phyloP scores from a whole-genome alignment of 2,113 vertebrate genomes.

The Ifrita kowaldi region DNA sequence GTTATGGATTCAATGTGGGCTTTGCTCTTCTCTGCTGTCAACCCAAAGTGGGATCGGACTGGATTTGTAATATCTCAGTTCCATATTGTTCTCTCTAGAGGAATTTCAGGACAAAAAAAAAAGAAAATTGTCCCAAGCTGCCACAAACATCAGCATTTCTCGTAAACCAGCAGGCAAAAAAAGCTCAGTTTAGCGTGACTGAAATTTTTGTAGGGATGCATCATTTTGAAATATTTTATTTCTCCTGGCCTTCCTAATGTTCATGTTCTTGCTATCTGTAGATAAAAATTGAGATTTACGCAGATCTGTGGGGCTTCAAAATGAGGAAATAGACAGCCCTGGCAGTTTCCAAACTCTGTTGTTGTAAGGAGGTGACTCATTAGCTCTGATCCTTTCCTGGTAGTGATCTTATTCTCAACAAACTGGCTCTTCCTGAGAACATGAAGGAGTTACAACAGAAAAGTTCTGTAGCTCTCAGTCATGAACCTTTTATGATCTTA shows the following conservation, averaged over 20 bases:
- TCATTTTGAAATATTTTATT: not conserved
- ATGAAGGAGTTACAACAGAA: not conserved
- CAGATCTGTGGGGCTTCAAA: not conserved
- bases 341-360: not conserved
- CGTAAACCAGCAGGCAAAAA: not conserved
- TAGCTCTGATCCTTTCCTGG: not conserved
- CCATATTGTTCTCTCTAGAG: not conserved
- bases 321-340: fast-evolving
- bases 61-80: not conserved
- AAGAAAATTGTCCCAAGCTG: not conserved
- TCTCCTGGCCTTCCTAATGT: not conserved
- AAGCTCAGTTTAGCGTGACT: fast-evolving
- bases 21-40: not conserved
- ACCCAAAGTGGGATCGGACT: not conserved
- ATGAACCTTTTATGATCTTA: not conserved
- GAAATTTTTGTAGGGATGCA: not conserved
- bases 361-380: not conserved
- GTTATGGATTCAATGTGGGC: not conserved
- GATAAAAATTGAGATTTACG: not conserved
- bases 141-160: not conserved
- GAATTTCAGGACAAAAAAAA: not conserved
- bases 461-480: not conserved
- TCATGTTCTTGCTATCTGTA: not conserved
- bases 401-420: not conserved
- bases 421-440: not conserved